Base-by-base conservation (phyloP, 2,797 vertebrate genomes). In the Aplochiton taeniatus region DNA sequence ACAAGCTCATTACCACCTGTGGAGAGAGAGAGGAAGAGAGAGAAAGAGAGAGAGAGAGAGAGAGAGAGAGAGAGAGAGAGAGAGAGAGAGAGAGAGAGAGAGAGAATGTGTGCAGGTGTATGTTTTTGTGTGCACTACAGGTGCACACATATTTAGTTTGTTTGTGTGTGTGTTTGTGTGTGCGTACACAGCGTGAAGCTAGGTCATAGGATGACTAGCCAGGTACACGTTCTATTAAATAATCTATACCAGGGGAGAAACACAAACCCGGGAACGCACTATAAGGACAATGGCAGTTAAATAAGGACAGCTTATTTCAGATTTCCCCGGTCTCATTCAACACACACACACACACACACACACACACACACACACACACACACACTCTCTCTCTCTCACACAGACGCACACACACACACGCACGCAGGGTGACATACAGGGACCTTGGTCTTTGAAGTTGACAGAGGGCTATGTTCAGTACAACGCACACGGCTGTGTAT, bases 1-100 rank as follows among this genome's bases (percentile, higher is more conserved):
- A 91, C 85, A 88, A 90, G 87, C 87, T 87, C 85, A 87, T 89
- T 90, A 88, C 65, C n/a, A 65, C 66, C 44, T 12, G 18, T 48
- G 47, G 47, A 12, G 47, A 10, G 31, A 31, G 31, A 31, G 31
- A 80, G 66, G 67, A 12, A 16, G 42, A 13, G 43, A 7, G 51
- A 14, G 48, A 12, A 20, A 13, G 61, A 17, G 49, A 44, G 47
- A 12, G 47, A 12, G 47, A 10, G 31, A 31, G 31, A 31, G 31
- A 80, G 66, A 67, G 17, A 31, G 52, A 17, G 43, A 7, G 51
- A 14, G 61, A 16, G 49, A 13, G 61, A 17, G 49, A 44, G 46
- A 18, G 44, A 56, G 19, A 41, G 45, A 49, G 46, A 19, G 65
- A 65, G 50, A 64, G 63, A 47, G 46, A 31, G 31, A 31, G 31